Percentiles rank a stretch among this genome's conserved stretches.
Evolutionary conservation across 2,797 vertebrate species (phyloP).

Genomic region (Heterohyrax brucei): DNA sequence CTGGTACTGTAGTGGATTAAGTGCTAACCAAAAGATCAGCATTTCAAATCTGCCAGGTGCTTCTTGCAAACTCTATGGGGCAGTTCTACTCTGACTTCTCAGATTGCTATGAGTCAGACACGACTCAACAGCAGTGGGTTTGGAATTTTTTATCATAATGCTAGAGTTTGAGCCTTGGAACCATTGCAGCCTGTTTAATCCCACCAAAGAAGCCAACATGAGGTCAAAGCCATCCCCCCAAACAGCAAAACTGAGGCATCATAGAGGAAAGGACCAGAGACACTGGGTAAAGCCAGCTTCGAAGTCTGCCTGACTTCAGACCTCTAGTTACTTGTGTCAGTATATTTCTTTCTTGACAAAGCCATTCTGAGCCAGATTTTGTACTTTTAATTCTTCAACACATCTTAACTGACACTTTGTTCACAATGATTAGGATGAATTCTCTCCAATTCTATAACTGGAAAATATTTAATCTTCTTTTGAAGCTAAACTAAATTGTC

Average conservation of each 20-base stretch:
- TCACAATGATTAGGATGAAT: neutral
- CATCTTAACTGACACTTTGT: neutral
- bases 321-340: neutral
- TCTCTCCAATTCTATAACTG: neutral
- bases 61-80: no score
- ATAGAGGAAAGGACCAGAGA: neutral
- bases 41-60: no score
- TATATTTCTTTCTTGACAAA: neutral
- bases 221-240: conserved; percentile 21
- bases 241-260: neutral
- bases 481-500: neutral
- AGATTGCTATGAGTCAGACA: no score
- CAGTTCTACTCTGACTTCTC: no score
- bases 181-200: neutral
- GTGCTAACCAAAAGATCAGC: no score
- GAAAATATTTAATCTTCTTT: conserved; percentile 31
- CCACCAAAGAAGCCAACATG: neutral
- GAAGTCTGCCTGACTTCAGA: neutral
- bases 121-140: no score
- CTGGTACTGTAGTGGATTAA: no score
- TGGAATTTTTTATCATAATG: neutral
- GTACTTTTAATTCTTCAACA: neutral
- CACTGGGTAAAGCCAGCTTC: neutral
- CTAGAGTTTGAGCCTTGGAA: neutral
- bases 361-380: neutral